Evolutionary conservation across 2,113 vertebrate species (phyloP), one percentile per base, ranked within the genome.

Genomic region (Corvus cornix): DNA sequence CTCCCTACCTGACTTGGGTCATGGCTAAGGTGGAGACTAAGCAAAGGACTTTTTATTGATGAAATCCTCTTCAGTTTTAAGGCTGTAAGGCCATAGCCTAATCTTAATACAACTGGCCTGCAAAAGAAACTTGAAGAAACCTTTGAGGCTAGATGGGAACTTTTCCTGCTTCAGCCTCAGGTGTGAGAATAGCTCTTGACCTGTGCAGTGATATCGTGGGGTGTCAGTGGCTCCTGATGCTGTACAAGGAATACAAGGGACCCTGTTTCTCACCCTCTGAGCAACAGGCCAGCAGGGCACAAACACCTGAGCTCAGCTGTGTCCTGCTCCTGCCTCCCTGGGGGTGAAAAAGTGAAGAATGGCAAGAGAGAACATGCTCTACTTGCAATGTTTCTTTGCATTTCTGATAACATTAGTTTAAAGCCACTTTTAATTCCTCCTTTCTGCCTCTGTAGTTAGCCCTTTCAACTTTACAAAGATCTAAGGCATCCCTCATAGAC

Each of bases 141-240:
- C 2, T 43, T 6, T 49, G 39, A 62, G 31, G 11, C 28, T 62
- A 11, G 15, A 48, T 79, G 58, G 63, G 30, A 80, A 20, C 56
- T 77, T 79, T 39, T 39, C 39, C 39, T 39, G 10, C 39, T 39
- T 39, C 39, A 39, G 39, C 39, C 39, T 39, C 39, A 39, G 52
- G 33, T 39, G 30, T 12, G 68, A 90, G 53, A 68, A 16, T 16
- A 60, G 33, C 9, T 72, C 58, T 72, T 4, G 5, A 19, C 9
- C 18, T 59, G 17, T 48, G 79, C 2, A 4, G 35, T 33, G 35
- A 2, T 44, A 16, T 0, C 35, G 11, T 0, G 1, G 62, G 27
- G 19, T 62, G 63, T 31, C 28, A 37, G 59, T 52, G 33, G 37
- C 17, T 66, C 35, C 15, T 73, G 67, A 28, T 49, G 53, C 53